Percentiles rank a stretch among this genome's conserved stretches.
Evolutionary conservation across 2,797 vertebrate genomes (phyloP).

Genomic region (Oreortyx pictus): DNA sequence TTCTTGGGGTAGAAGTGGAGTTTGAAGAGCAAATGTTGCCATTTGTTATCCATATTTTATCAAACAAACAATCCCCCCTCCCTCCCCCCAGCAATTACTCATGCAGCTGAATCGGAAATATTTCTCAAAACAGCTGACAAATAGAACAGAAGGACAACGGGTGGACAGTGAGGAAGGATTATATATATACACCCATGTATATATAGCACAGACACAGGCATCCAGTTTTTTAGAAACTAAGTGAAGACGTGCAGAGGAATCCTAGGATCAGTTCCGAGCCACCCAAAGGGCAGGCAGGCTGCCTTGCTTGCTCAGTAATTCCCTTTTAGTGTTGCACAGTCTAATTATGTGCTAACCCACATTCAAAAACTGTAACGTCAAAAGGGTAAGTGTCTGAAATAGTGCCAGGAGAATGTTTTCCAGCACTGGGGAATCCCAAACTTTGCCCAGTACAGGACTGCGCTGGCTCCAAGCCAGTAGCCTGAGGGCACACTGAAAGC

Average conservation of each 20-base stretch:
- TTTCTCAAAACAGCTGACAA: conserved; percentile 81
- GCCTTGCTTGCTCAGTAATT: conserved; percentile 51
- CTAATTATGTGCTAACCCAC: conserved; percentile 47
- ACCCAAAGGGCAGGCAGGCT: conserved; percentile 58
- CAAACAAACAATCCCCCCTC: conserved; percentile 67
- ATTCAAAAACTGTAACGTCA: background rate
- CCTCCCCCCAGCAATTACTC: conserved; percentile 46
- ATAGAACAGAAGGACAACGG: conserved; percentile 70
- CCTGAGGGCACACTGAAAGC: background rate
- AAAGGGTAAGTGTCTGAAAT: conserved; percentile 49
- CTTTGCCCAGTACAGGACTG: background rate
- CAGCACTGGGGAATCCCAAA: conserved; percentile 9
- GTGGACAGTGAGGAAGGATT: conserved; percentile 57
- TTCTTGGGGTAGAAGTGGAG: conserved; percentile 40
- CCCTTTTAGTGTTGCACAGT: conserved; percentile 16
- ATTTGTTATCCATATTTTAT: conserved; percentile 57
- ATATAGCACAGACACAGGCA: conserved; percentile 34
- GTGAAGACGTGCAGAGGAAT: conserved; percentile 50
- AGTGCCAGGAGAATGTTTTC: conserved; percentile 9
- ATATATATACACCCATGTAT: conserved; percentile 49
- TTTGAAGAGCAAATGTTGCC: conserved; percentile 62
- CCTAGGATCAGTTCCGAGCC: conserved; percentile 46
- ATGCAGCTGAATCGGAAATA: conserved; percentile 70
- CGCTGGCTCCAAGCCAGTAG: background rate
- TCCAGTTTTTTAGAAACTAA: conserved; percentile 57